Evolutionary conservation across 2,888 invertebrate genomes (phyloP).

Genomic region (Cheilosia pagana): DNA sequence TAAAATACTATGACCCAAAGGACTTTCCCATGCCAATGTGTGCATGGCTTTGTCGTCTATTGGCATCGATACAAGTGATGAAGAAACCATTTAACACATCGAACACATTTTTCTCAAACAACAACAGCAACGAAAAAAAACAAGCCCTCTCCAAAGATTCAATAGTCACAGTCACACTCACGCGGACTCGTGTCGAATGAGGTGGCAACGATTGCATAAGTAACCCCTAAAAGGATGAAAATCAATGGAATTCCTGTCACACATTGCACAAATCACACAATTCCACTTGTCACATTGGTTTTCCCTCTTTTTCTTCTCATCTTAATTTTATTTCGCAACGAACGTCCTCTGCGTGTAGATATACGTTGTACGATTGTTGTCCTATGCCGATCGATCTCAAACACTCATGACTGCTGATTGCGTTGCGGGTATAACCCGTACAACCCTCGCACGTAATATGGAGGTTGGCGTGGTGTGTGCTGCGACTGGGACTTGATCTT

Average conservation of each 20-base stretch:
- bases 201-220: constrained; percentile 37
- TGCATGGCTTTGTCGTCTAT: neutral
- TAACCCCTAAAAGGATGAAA: constrained; percentile 43
- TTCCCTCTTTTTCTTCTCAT: constrained; percentile 2
- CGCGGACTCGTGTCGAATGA: neutral
- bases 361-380: constrained; percentile 26
- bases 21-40: neutral
- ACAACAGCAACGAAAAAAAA: neutral
- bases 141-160: neutral
- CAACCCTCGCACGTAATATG: constrained; percentile 21
- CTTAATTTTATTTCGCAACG: constrained; percentile 1
- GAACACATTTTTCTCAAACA: constrained; percentile 23
- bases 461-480: neutral
- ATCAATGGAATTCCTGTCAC: constrained; percentile 67
- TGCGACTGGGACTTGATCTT: constrained; percentile 46
- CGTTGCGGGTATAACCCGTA: neutral
- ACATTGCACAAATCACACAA: constrained; percentile 69
- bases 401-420: constrained; percentile 36
- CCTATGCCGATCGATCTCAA: constrained; percentile 3
- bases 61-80: constrained; percentile 14
- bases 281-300: constrained; percentile 31
- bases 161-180: neutral
- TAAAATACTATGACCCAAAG: constrained; percentile 20
- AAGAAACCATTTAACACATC: constrained; percentile 17
- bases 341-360: constrained; percentile 26